These are phyloP conservation scores for Andrena trimmerana DNA, from an alignment of 2,888 invertebrate genomes.

Conservation along the genomic window DNA sequence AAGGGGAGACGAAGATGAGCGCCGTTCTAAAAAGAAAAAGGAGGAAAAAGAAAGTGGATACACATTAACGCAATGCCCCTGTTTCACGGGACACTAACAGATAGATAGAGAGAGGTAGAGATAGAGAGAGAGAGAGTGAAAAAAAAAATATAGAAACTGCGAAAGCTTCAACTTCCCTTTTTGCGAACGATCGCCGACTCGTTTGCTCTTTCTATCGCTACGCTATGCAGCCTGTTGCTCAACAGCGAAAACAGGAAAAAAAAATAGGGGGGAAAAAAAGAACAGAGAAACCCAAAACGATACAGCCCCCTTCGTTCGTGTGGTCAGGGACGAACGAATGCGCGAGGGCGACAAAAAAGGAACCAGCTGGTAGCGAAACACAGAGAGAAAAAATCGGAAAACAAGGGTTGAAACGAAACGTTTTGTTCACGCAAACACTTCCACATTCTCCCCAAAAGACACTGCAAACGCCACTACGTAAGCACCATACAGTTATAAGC, in stretches of 20 bases:
- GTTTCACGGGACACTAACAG: neutral
- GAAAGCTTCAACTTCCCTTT: slow-evolving; percentile 37
- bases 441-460: slow-evolving; percentile 70
- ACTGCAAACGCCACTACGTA: slow-evolving; percentile 74
- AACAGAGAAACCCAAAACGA: slow-evolving; percentile 24
- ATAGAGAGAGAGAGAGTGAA: neutral
- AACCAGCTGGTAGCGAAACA: slow-evolving; percentile 29
- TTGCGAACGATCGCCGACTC: slow-evolving; percentile 27
- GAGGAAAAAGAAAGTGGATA: slow-evolving; percentile 7
- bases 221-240: slow-evolving; percentile 46
- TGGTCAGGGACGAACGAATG: neutral
- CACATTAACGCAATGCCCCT: slow-evolving; percentile 19
- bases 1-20: slow-evolving; percentile 3
- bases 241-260: slow-evolving; percentile 33
- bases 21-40: slow-evolving; percentile 1
- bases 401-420: slow-evolving; percentile 54
- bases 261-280: neutral
- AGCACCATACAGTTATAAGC: slow-evolving; percentile 74
- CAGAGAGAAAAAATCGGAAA: slow-evolving; percentile 46
- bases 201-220: slow-evolving; percentile 46
- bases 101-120: neutral
- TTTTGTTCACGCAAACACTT: slow-evolving; percentile 63
- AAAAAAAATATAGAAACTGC: slow-evolving; percentile 19
- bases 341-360: neutral
- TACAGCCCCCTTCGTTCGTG: slow-evolving; percentile 42